Evolutionary conservation across 1,140 invertebrate genomes (phyloP), one percentile per base, ranked within the genome.

Genomic region (Conus betulinus): DNA sequence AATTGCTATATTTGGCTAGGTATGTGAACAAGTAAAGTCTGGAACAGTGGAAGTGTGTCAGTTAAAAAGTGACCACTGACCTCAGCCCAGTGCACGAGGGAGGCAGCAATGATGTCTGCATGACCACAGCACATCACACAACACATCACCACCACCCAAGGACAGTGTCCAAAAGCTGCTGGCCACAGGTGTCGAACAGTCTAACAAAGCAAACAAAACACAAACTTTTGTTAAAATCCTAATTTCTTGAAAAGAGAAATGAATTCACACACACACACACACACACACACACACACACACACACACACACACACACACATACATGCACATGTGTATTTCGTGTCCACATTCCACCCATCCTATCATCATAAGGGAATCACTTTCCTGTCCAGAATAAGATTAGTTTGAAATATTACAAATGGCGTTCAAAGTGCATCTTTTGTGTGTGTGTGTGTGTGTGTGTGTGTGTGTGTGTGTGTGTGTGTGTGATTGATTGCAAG

Each of bases 41-140:
- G n/a, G n/a, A n/a, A n/a, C n/a, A n/a, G n/a, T n/a, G n/a, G n/a
- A 39, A 39, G 39, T 39, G 39, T 39, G 39, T 39, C 39, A 39
- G 39, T 39, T 39, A 39, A 39, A 3, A 39, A 39, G 39, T 39
- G 20, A 78, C 60, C 8, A 90, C 89, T 90, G 81, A 92, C 92
- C 83, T 92, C 90, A 39, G 91, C 90, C 91, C 91, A 92, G 76
- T 88, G 63, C 27, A 91, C 81, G 53, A 92, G 87, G 39, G 63
- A 60, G 25, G 60, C 39, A 39, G 91, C 89, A 74, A 91, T 83
- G 25, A 57, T 55, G 39, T 90, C 88, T 63, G 91, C 85, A 27
- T 87, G 20, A 27, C 85, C 79, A 23, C 53, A 53, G 60, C 85
- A 25, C 5, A 90, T 82, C 15, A 92, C 84, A n/a, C 90, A 79